A percentile compares a stretch with the other conserved stretches of the same genome.
phyloP scores from a whole-genome alignment of 1,140 invertebrate species.

The Neomicropteryx cornuta region DNA sequence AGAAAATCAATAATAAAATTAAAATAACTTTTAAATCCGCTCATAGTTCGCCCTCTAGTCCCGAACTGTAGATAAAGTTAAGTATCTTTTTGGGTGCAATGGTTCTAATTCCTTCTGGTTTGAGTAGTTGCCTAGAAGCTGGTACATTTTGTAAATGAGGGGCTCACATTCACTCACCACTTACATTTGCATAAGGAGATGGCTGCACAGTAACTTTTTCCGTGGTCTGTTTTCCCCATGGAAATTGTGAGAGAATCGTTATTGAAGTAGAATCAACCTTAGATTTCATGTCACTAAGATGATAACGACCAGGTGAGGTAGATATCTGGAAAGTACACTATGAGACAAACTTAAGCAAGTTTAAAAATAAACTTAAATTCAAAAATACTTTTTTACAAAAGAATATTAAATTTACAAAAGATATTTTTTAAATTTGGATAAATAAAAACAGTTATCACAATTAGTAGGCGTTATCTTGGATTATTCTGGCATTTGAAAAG shows the following conservation, averaged over 20 bases:
- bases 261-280: constrained; percentile 24
- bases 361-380: constrained; percentile 16
- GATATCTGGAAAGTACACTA: constrained; percentile 42
- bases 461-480: too few relatives aligned
- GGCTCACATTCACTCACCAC: background rate
- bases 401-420: too few relatives aligned
- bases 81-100: too few relatives aligned
- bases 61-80: too few relatives aligned
- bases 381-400: constrained; percentile 9
- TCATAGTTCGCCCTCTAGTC: too few relatives aligned
- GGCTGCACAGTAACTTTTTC: constrained; percentile 27
- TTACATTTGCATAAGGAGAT: constrained; percentile 4
- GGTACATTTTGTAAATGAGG: background rate
- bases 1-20: too few relatives aligned
- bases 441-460: too few relatives aligned
- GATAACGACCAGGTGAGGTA: constrained; percentile 50
- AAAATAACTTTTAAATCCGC: too few relatives aligned
- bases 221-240: constrained; percentile 25
- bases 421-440: too few relatives aligned
- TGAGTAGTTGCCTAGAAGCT: too few relatives aligned
- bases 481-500: too few relatives aligned
- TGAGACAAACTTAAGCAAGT: constrained; percentile 1
- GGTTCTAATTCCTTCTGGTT: too few relatives aligned
- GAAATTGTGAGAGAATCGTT: constrained; percentile 42
- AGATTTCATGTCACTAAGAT: constrained; percentile 40